Evolutionary conservation across 2,113 vertebrate genomes (phyloP).

Genomic region (Pterophyllum scalare): DNA sequence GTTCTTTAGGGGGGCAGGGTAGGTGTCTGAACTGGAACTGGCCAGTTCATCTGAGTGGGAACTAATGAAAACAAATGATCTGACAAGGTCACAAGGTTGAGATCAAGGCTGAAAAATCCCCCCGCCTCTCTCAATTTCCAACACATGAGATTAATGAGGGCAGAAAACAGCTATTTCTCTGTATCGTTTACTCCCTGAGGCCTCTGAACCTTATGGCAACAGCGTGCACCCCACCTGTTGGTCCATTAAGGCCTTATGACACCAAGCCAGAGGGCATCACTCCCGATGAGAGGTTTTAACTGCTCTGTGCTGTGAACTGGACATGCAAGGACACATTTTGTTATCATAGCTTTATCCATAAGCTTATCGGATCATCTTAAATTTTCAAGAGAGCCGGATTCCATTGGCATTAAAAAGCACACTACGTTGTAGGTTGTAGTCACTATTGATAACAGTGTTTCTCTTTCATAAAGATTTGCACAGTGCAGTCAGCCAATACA

Average conservation of each 20-base stretch:
- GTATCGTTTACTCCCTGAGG: constrained; percentile 79
- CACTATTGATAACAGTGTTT: neutral
- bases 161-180: constrained; percentile 74
- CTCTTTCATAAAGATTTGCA: neutral
- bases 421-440: neutral
- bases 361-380: neutral
- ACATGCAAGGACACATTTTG: constrained; percentile 12
- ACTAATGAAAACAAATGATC: constrained; percentile 85
- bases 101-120: constrained; percentile 78
- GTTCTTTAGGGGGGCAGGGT: constrained; percentile 14
- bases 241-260: constrained; percentile 50
- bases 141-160: constrained; percentile 78
- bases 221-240: constrained; percentile 78
- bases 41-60: constrained; percentile 64
- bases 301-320: constrained; percentile 1
- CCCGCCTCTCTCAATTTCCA: constrained; percentile 76
- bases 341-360: neutral
- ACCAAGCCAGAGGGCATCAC: constrained; percentile 25
- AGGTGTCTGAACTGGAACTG: constrained; percentile 58
- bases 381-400: neutral
- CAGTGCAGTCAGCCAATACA: neutral
- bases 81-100: constrained; percentile 77
- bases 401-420: neutral
- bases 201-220: constrained; percentile 49
- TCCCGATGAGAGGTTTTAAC: neutral